phyloP scores from a whole-genome alignment of 2,888 invertebrate species.

The Acanthosepion esculentum region DNA sequence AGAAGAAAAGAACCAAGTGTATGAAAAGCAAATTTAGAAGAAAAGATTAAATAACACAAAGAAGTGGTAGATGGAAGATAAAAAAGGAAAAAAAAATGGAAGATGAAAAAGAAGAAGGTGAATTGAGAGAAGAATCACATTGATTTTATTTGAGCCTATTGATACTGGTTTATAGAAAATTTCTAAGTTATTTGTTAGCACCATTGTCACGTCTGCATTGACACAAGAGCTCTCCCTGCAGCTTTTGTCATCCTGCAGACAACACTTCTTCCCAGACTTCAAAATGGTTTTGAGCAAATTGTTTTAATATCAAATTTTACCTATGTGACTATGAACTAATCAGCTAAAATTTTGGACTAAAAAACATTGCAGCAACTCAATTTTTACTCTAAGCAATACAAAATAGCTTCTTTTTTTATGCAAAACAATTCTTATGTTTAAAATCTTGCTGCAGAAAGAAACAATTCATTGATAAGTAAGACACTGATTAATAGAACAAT shows the following conservation, averaged over 20 bases:
- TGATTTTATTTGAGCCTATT: slow-evolving; percentile 1
- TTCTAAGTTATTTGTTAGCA: slow-evolving; percentile 33
- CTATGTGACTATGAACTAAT: not conserved
- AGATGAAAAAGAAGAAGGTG: not conserved
- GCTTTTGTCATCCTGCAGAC: slow-evolving; percentile 11
- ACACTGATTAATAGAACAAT: not conserved
- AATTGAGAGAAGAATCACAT: not conserved
- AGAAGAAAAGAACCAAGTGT: not conserved
- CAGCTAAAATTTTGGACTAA: not conserved
- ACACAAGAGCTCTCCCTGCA: not conserved
- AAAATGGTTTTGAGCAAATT: slow-evolving; percentile 18
- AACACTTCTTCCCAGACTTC: not conserved
- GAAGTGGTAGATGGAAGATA: not conserved
- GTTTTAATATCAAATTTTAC: slow-evolving; percentile 33
- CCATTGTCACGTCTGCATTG: slow-evolving; percentile 20
- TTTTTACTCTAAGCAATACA: not conserved
- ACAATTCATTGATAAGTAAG: not conserved
- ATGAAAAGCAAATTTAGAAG: not conserved
- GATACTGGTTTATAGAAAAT: slow-evolving; percentile 11
- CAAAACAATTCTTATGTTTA: slow-evolving; percentile 21
- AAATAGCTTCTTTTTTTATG: slow-evolving; percentile 5
- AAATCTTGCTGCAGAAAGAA: not conserved
- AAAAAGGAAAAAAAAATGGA: not conserved
- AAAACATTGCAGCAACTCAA: not conserved
- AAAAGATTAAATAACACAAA: not conserved